Evolutionary conservation across 2,888 invertebrate genomes (phyloP), one percentile per base, ranked within the genome.

Genomic region (Hypolimnas misippus): DNA sequence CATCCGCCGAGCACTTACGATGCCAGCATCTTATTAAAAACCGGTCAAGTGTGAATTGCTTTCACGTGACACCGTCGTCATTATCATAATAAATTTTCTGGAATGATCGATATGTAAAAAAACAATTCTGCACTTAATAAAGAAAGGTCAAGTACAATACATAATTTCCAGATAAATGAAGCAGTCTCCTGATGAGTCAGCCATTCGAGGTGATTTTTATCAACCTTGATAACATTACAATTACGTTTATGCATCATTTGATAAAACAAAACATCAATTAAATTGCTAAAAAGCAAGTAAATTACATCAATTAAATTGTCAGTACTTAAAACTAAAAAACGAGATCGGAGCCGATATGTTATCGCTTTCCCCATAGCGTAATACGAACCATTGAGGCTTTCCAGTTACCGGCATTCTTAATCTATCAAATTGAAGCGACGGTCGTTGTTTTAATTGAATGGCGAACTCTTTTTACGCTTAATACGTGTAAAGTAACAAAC

Each of bases 41-140:
- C 70, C 73, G 72, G 73, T 71, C 62, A 67, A 68, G 63, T 65
- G 63, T 67, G 69, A 69, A 71, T 70, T 68, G 65, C 65, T 64
- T 69, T 65, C 65, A 70, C 67, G 64, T 66, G 69, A 64, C 64
- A 19, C 19, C 42, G 38, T 33, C 54, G 55, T 21, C 33, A 57
- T 61, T 57, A 44, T 29, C 14, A 46, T 44, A 56, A 49, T 29
- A 35, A 53, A 54, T 51, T 55, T 50, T 51, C 14, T 16, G 35
- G 25, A 63, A 58, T 59, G 35, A n/a, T 8, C 25, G 12, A 59
- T 42, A 29, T 50, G n/a, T n/a, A 46, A 59, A 38, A 40, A 52
- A 35, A 53, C 14, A 12, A 7, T 10, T 25, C 25, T 3, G 8
- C n/a, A 25, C 6, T 12, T 46, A 46, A 21, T 40, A 6, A 42